Base-by-base conservation (phyloP, 2,113 vertebrate species). In the Ictalurus punctatus region DNA sequence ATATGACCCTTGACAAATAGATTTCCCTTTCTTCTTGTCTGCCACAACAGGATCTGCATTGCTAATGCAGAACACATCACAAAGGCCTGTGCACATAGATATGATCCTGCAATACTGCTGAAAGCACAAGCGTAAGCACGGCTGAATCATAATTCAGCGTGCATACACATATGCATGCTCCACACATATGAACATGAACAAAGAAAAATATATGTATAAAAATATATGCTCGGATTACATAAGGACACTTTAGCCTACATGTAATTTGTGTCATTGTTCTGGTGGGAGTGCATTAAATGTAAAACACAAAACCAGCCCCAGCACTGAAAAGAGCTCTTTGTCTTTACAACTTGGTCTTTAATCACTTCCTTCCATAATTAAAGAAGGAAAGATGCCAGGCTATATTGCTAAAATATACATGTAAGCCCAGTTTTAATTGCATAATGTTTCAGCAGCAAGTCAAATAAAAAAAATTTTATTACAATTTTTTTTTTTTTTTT, bases 41-140 rank as follows among this genome's bases (percentile, higher is more conserved):
- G 48, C 87, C 82, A 86, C 34, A 73, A 44, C 34, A 82, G 76
- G 52, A 82, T 86, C 91, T 89, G 58, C 88, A 59, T 56, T 92
- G 90, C 83, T 73, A 87, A 89, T 85, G 40, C 61, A 71, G 82
- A 88, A 48, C 74, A 86, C 44, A 59, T 86, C 78, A 52, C 67
- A 30, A 56, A 87, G 82, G 59, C 5, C 56, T 21, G 40, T 90
- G 87, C 84, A 59, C 85, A 89, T 87, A 65, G 83, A 91, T 84
- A 30, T 71, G 61, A 56, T 89, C 52, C 79, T 19, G 83, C 84
- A 89, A 76, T 58, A 74, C 52, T 81, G 85, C 86, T 90, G 90
- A 91, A 67, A 54, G 56, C 83, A 84, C 69, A 63, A 30, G 52
- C 71, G 40, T 81, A 34, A 85, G 61, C 71, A 59, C 44, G 37